Percentiles rank a stretch among this genome's conserved stretches.
Evolutionary conservation across 1,140 invertebrate genomes (phyloP).

Genomic region (Acromyrmex heyeri): DNA sequence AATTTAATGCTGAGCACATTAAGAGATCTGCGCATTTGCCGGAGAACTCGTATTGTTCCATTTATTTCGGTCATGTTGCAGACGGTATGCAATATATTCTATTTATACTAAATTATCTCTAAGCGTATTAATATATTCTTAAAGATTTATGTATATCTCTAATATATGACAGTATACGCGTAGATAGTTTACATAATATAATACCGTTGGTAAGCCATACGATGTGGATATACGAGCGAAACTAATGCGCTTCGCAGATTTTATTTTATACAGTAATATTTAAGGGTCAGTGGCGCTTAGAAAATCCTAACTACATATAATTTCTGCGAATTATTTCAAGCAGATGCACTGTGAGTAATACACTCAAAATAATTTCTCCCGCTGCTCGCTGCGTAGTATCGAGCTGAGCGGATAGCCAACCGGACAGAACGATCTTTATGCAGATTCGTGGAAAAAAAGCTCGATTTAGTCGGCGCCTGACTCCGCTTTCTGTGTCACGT

Average conservation of each 20-base stretch:
- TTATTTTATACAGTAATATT: conserved; percentile 29
- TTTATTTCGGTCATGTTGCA: background rate
- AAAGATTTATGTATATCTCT: too few relatives aligned
- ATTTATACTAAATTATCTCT: background rate
- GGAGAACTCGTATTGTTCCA: background rate
- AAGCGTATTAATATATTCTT: conserved; percentile 1
- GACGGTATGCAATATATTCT: background rate
- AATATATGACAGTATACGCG: background rate
- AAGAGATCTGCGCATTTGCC: background rate
- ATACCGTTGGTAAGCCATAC: background rate
- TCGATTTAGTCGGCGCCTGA: conserved; percentile 42
- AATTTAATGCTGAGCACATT: background rate
- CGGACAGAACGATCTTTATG: conserved; percentile 36
- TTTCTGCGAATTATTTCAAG: conserved; percentile 60
- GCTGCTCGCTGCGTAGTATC: conserved; percentile 47
- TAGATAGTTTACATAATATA: background rate
- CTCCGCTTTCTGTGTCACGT: conserved; percentile 36
- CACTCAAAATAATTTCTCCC: conserved; percentile 63
- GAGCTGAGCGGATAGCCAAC: conserved; percentile 8
- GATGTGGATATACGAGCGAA: background rate
- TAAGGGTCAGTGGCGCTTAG: conserved; percentile 21
- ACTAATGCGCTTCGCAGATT: background rate
- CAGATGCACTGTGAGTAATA: conserved; percentile 65
- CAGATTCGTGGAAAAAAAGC: conserved; percentile 48
- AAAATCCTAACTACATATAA: conserved; percentile 57